Evolutionary conservation across 53 echinoderm and acorn worm species (phyloP), one percentile per base, ranked within the genome.

Genomic region (Stichopus horrens): DNA sequence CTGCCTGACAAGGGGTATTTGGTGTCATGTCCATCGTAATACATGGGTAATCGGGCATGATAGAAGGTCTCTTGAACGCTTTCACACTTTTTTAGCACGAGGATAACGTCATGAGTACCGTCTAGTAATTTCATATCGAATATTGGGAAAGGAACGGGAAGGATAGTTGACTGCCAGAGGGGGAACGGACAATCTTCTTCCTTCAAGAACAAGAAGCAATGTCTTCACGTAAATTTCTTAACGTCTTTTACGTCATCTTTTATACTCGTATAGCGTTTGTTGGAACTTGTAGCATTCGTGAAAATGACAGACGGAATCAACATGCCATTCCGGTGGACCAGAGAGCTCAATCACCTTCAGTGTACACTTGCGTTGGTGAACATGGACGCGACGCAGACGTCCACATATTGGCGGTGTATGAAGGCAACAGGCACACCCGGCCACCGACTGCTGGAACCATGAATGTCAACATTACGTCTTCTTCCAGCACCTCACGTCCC

Each of bases 361-460:
- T 82, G 0, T 92, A 95, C 77, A 95, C 89, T 22, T 96, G 92
- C 71, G 79, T 82, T 16, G 89, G 92, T 73, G 52, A 89, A 20
- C 90, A 86, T 9, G 88, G 92, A 55, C 74, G 76, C 4, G 73
- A 22, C 21, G 75, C 90, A 68, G 86, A 83, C 11, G 88, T 93
- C 14, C 94, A 93, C 37, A 89, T 93, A 37, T 60, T 96, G 16
- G 89, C 89, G 53, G 94, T 96, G 3, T 93, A 96, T 59, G 96
- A 96, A 73, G 96, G 94, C 4, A 92, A 90, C 76, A 63, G 86
- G 51, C 92, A 96, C 88, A 91, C 94, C 10, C 58, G 91, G 67
- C 96, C 93, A 7, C 92, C 96, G 6, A 89, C 86, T 5, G 89
- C 96, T 4, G 96, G 96, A 7, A 91, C 94, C 8, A 92, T 94